Base-by-base conservation (phyloP, 2,113 vertebrate genomes). In the Oreochromis niloticus region DNA sequence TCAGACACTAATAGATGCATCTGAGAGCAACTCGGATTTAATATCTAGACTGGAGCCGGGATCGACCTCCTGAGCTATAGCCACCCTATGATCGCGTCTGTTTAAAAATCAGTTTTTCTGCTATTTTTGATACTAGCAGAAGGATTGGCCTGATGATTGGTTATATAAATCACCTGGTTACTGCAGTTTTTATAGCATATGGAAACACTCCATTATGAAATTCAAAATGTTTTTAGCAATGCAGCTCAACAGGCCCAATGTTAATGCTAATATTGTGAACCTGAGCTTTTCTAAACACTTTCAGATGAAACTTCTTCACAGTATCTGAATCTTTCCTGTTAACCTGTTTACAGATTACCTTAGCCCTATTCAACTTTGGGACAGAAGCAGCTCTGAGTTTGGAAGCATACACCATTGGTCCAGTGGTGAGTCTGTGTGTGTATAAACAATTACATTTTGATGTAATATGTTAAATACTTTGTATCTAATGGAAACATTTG, bases 391-490 rank as follows among this genome's bases (percentile, higher is more conserved):
- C 8, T 19, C 12, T 50, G 24, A 10, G 4, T 7, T 4, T 81
- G 63, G 63, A 68, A 68, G 7, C 1, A 9, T 0, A 1, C n/a
- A 4, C 0, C 16, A 1, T 1, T 19, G 34, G 17, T 24, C 7
- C 41, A 12, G 27, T 43, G 14, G 39, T 59, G 13, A 59, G 54
- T 81, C 24, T 43, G 22, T 24, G 13, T 24, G 19, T 57, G 13
- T 12, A 32, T 32, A 5, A 82, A 32, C 10, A n/a, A 66, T 24
- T 13, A 30, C 3, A 32, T 17, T 3, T 30, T 43, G 14, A 14
- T 6, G 2, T 27, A 10, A 80, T 9, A 22, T 57, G 55, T 27
- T 39, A 24, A 56, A 81, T n/a, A 6, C n/a, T 81, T 57, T 43
- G 36, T 24, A 24, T 48, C 11, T 36, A 66, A 66, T 66, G 61